Evolutionary conservation across 2,797 vertebrate species (phyloP), one percentile per base, ranked within the genome.

Genomic region (Halcyon badia): DNA sequence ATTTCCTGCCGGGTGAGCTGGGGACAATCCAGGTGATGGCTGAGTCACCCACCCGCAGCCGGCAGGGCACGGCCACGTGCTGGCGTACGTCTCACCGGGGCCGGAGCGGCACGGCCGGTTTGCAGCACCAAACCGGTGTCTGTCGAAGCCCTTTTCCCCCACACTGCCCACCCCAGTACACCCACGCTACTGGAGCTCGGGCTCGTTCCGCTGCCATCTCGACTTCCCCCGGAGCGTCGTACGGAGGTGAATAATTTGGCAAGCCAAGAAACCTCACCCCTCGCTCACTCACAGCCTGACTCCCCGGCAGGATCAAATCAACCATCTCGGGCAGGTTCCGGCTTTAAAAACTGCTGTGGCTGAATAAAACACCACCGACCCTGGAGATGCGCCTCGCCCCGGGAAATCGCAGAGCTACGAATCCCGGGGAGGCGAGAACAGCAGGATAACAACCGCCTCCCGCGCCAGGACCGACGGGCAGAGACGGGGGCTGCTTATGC

Each of bases 1-100:
- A 96, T 5, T 94, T 97, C 96, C 96, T 92, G 87, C 66, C 15
- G 87, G 71, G 87, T 90, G 89, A 92, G 87, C 61, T n/a, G 65
- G 57, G 94, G 96, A 91, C 72, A 70, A 41, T 51, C 46, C 94
- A 84, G 94, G 92, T 94, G 92, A 46, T 1, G 39, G 49, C 72
- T 94, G 95, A 96, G 87, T 96, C 95, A 93, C 22, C 39, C 44
- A 1, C 33, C 1, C 1, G 3, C 5, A 33, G 87, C 78, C 9
- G 6, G 35, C 48, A 18, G 11, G 6, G n/a, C 48, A 15, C 14
- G 4, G 42, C 46, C 91, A 0, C 1, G 37, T 68, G 75, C 87
- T n/a, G 54, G 1, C 30, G 3, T 37, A 35, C 30, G 46, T 8
- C 31, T 54, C 52, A 31, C 52, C 18, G 24, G 25, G 14, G 49